A percentile compares a stretch with the other conserved stretches of the same genome.
phyloP scores from a whole-genome alignment of 2,797 vertebrate species.

The Ibycter americanus region DNA sequence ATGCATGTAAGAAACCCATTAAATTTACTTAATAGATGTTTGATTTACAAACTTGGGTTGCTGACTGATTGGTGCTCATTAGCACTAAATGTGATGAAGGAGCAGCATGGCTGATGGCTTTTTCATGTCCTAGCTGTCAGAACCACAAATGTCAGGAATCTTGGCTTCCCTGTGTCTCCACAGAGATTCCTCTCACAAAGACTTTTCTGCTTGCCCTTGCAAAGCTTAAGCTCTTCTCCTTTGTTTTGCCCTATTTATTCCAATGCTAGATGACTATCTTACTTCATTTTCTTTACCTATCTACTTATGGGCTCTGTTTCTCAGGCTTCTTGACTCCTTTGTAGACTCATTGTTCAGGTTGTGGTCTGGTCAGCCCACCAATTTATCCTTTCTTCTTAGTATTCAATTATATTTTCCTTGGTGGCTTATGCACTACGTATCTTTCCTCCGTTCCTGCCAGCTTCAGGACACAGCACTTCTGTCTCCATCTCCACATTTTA shows the following conservation, averaged over 20 bases:
- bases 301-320: not conserved
- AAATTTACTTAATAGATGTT: not conserved
- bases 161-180: not conserved
- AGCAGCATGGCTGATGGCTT: not conserved
- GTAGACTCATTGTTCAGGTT: not conserved
- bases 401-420: not conserved
- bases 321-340: not conserved
- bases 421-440: not conserved
- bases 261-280: not conserved
- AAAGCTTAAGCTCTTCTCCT: not conserved
- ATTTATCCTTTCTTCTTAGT: not conserved
- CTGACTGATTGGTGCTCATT: not conserved
- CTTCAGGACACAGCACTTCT: not conserved
- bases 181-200: not conserved
- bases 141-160: not conserved
- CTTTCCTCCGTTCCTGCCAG: not conserved
- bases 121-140: not conserved
- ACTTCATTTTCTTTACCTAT: not conserved
- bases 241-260: not conserved
- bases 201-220: not conserved
- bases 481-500: not conserved
- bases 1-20: not conserved
- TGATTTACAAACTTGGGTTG: not conserved
- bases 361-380: not conserved
- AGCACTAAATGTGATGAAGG: not conserved